Conservation (phyloP, 1,140 invertebrate species). For the Sitophilus oryzae region DNA sequence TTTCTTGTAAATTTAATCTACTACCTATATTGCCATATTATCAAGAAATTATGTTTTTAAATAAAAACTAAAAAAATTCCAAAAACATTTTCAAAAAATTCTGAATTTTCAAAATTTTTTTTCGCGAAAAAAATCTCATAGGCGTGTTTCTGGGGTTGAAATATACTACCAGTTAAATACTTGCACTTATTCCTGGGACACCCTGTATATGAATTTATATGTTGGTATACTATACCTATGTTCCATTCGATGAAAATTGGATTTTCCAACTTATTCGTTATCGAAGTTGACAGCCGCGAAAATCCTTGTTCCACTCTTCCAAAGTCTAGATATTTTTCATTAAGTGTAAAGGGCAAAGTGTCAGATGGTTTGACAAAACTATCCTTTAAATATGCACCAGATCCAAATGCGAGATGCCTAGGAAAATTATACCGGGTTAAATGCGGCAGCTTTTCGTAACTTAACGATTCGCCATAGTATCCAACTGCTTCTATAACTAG, state of each 20-base stretch:
- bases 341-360: conserved; percentile 24
- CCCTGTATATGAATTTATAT: neutral
- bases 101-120: no score
- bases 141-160: no score
- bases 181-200: no score
- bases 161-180: no score
- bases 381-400: conserved; percentile 27
- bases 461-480: conserved; percentile 10
- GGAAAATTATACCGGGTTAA: conserved; percentile 11
- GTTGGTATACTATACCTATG: conserved; percentile 3
- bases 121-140: no score
- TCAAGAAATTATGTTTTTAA: no score
- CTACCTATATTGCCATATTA: no score
- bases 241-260: conserved; percentile 8
- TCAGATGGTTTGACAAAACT: conserved; percentile 5
- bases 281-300: neutral
- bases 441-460: neutral
- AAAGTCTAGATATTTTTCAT: conserved; percentile 27
- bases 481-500: conserved; percentile 23
- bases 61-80: no score
- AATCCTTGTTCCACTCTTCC: conserved; percentile 13
- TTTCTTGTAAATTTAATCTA: no score
- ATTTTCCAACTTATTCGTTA: conserved; percentile 15
- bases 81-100: no score
- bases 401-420: conserved; percentile 13